Conservation (phyloP, 2,797 vertebrate species). For the Thalassophryne amazonica region DNA sequence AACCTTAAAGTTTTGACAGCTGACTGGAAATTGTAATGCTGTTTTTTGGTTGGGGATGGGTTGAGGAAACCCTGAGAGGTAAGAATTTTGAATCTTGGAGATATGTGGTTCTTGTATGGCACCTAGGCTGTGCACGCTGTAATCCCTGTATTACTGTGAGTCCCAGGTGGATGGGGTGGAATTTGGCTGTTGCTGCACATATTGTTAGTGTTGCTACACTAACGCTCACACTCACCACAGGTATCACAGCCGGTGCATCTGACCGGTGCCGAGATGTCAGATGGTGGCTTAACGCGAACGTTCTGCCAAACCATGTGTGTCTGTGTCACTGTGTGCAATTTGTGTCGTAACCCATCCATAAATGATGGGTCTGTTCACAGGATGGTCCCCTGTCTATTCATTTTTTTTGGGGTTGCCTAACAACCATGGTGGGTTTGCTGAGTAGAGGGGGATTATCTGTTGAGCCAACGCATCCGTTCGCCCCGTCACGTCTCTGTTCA, state of each 20-base stretch:
- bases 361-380: slow-evolving; percentile 56
- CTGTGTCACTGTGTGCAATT: slow-evolving; percentile 30
- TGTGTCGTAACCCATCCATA: slow-evolving; percentile 66
- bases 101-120: slow-evolving; percentile 29
- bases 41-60: neutral
- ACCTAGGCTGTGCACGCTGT: slow-evolving; percentile 25
- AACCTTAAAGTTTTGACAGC: slow-evolving; percentile 47
- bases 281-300: slow-evolving; percentile 59
- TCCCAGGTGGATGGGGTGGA: slow-evolving; percentile 52
- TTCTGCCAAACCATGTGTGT: slow-evolving; percentile 42
- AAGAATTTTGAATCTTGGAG: slow-evolving; percentile 12
- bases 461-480: slow-evolving; percentile 44
- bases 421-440: slow-evolving; percentile 55
- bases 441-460: slow-evolving; percentile 49
- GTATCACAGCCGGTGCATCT: slow-evolving; percentile 59
- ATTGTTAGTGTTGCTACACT: slow-evolving; percentile 41
- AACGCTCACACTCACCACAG: slow-evolving; percentile 36
- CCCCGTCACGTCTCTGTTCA: slow-evolving; percentile 8
- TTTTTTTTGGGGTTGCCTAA: slow-evolving; percentile 77
- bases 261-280: slow-evolving; percentile 63
- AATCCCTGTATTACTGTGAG: slow-evolving; percentile 62
- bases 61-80: neutral
- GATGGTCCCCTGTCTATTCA: slow-evolving; percentile 64
- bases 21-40: slow-evolving; percentile 38
- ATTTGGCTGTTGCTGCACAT: slow-evolving; percentile 59